Percentiles rank a stretch among this genome's conserved stretches.
phyloP scores from a whole-genome alignment of 2,888 invertebrate genomes.

The Perdita meconis region DNA sequence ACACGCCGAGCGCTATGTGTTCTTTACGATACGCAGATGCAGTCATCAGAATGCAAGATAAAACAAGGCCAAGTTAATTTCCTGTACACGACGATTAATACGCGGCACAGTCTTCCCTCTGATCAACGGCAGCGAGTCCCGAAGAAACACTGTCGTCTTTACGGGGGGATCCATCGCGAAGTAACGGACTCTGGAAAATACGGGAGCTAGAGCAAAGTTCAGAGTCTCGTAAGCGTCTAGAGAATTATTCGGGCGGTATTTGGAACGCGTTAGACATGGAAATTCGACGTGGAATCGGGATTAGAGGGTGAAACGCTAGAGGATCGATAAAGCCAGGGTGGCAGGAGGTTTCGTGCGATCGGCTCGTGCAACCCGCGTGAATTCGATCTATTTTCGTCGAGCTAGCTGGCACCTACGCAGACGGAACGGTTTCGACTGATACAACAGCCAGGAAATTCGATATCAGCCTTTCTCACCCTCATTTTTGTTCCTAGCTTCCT shows the following conservation, averaged over 20 bases:
- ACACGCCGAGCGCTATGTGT: constrained; percentile 50
- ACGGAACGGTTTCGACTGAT: constrained; percentile 61
- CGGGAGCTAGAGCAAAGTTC: neutral
- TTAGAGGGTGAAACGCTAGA: constrained; percentile 17
- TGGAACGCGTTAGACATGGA: constrained; percentile 29
- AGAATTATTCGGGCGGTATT: neutral
- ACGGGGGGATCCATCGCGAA: neutral
- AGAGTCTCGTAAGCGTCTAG: neutral
- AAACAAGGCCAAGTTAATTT: constrained; percentile 72
- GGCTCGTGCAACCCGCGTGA: constrained; percentile 77
- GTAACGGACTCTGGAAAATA: neutral
- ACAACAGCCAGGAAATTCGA: constrained; percentile 72
- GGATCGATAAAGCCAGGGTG: constrained; percentile 61
- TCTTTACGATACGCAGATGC: constrained; percentile 62
- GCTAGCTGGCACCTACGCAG: constrained; percentile 63
- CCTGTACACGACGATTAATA: constrained; percentile 64
- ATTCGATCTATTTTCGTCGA: constrained; percentile 78
- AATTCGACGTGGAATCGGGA: constrained; percentile 33
- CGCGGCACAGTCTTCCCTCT: constrained; percentile 3
- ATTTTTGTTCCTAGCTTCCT: too few relatives aligned
- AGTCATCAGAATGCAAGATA: constrained; percentile 72
- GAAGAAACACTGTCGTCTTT: neutral
- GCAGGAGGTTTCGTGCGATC: constrained; percentile 74
- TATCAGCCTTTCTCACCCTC: constrained; percentile 49
- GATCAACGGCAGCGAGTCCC: neutral